Percentiles rank a stretch among this genome's conserved stretches.
These are phyloP conservation scores for Tolypeutes matacus DNA, from an alignment of 2,797 vertebrate species.

Conservation along the genomic window DNA sequence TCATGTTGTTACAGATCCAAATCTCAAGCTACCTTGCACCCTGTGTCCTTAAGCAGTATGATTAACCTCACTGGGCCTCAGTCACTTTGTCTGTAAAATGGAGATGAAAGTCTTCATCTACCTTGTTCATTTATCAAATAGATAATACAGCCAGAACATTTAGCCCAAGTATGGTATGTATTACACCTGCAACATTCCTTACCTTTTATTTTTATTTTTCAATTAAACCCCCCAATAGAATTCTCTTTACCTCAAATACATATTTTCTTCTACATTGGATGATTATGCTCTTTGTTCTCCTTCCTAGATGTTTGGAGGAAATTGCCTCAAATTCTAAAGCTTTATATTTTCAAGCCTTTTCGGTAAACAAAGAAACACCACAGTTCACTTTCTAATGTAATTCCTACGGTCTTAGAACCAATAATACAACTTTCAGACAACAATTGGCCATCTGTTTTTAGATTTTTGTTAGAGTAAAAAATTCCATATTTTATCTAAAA, in stretches of 20 bases:
- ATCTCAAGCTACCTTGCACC: background rate
- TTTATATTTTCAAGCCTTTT: constrained; percentile 9
- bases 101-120: background rate
- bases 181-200: background rate
- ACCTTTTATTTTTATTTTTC: background rate
- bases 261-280: background rate
- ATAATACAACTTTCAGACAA: background rate
- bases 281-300: background rate
- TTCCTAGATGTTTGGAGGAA: background rate
- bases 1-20: background rate
- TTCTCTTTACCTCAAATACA: background rate
- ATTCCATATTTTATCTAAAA: background rate
- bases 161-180: background rate
- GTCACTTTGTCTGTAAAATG: background rate
- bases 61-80: background rate
- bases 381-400: background rate
- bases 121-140: background rate
- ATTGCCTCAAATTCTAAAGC: background rate
- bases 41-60: background rate
- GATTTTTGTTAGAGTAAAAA: background rate
- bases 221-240: background rate
- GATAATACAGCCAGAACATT: background rate
- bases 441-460: background rate
- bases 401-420: background rate
- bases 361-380: background rate